These are phyloP conservation scores for Panonychus citri DNA, from an alignment of 1,140 invertebrate species.

Conservation along the genomic window DNA sequence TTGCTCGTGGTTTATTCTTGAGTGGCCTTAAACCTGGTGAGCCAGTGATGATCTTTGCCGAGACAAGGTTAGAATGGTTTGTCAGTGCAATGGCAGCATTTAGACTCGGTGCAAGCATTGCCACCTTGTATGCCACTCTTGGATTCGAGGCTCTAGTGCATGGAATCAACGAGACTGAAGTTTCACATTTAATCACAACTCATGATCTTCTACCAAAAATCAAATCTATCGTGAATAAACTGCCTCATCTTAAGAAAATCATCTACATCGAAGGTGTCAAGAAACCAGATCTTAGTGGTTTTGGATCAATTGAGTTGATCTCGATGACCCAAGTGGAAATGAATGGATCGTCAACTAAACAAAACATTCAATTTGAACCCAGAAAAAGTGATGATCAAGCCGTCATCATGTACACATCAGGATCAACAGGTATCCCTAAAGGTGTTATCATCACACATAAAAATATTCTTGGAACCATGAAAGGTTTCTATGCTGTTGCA, in stretches of 20 bases:
- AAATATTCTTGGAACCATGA: slow-evolving; percentile 68
- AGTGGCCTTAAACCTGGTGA: slow-evolving; percentile 33
- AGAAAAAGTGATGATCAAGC: slow-evolving; percentile 39
- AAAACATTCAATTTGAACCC: neutral
- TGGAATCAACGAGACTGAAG: slow-evolving; percentile 88
- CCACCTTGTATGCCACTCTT: slow-evolving; percentile 87
- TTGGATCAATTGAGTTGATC: neutral
- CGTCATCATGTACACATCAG: slow-evolving; percentile 88
- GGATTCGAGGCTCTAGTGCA: slow-evolving; percentile 87
- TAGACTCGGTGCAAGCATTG: slow-evolving; percentile 31
- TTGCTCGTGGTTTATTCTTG: slow-evolving; percentile 50
- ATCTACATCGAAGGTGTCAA: slow-evolving; percentile 6
- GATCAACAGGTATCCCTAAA: slow-evolving; percentile 74
- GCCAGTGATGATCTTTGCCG: slow-evolving; percentile 80
- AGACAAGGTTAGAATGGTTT: slow-evolving; percentile 93
- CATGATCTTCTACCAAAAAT: slow-evolving; percentile 15
- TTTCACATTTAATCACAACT: slow-evolving; percentile 26
- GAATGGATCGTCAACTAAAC: neutral
- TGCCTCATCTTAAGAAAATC: slow-evolving; percentile 3
- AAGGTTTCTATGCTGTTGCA: slow-evolving; percentile 54
- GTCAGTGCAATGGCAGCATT: slow-evolving; percentile 46
- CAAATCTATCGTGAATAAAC: neutral
- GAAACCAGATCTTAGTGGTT: neutral
- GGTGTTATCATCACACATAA: slow-evolving; percentile 45
- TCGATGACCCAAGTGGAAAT: neutral